Conservation (phyloP, 1,140 invertebrate species). For the Aradophagus sp. region DNA sequence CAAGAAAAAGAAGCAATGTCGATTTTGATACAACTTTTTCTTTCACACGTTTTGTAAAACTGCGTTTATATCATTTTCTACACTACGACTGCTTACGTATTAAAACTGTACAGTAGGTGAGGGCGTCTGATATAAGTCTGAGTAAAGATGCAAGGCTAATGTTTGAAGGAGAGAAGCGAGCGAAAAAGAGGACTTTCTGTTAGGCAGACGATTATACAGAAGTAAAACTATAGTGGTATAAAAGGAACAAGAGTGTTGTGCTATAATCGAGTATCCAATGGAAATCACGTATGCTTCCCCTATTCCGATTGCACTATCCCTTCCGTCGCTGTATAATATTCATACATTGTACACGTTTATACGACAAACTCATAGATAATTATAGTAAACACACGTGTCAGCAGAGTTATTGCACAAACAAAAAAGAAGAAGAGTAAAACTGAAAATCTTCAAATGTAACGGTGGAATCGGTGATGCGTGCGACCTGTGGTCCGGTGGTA, state of each 20-base stretch:
- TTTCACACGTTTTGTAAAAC: constrained; percentile 61
- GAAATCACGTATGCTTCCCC: constrained; percentile 49
- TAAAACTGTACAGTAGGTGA: constrained; percentile 57
- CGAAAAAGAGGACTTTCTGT: too few species aligned
- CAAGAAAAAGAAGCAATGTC: constrained; percentile 11
- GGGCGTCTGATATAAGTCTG: constrained; percentile 42
- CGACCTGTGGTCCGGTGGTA: too few species aligned
- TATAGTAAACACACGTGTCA: constrained; percentile 40
- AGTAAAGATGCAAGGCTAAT: too few species aligned
- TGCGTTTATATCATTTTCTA: constrained; percentile 70
- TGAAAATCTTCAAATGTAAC: too few species aligned
- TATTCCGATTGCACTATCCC: constrained; percentile 56
- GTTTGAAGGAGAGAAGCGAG: too few species aligned
- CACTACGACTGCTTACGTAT: constrained; percentile 59
- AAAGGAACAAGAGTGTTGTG: constrained; percentile 7
- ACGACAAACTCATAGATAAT: constrained; percentile 49
- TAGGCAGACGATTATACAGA: constrained; percentile 27
- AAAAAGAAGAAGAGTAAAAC: too few species aligned
- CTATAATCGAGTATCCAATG: constrained; percentile 45
- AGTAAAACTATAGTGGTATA: background rate
- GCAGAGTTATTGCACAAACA: constrained; percentile 50
- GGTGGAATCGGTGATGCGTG: too few species aligned
- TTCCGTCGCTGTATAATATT: constrained; percentile 61
- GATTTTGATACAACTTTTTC: constrained; percentile 66
- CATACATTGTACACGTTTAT: constrained; percentile 55